Percentiles rank a stretch among this genome's conserved stretches.
phyloP scores from a whole-genome alignment of 2,888 invertebrate species.

The Encarsia formosa region DNA sequence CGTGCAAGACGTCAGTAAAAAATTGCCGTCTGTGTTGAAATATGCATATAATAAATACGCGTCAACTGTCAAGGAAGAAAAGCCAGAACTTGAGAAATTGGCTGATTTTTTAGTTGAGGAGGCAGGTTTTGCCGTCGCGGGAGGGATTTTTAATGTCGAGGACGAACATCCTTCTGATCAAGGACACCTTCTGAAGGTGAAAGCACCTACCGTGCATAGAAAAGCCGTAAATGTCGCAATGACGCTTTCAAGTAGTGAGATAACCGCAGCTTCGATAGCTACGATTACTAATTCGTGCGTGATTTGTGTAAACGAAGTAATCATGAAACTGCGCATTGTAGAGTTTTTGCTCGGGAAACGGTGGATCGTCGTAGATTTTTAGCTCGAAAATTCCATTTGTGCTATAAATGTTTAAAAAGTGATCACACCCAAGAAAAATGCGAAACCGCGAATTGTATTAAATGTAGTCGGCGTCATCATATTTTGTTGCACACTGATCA shows the following conservation, averaged over 20 bases:
- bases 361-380: background rate
- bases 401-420: background rate
- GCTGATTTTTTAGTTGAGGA: background rate
- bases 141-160: background rate
- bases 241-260: too few species aligned
- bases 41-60: background rate
- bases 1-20: background rate
- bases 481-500: background rate
- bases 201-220: background rate
- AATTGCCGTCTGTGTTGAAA: background rate
- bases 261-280: background rate
- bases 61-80: background rate
- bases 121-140: background rate
- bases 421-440: background rate
- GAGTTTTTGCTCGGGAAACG: background rate
- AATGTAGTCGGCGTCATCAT: background rate
- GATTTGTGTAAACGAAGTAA: background rate
- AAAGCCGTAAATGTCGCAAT: background rate
- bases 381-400: background rate
- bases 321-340: background rate
- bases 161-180: background rate
- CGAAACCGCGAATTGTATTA: background rate
- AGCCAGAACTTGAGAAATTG: background rate
- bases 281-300: background rate
- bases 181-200: background rate